A percentile compares a stretch with the other conserved stretches of the same genome.
phyloP scores from a whole-genome alignment of 2,888 invertebrate genomes.

The Holacanthella duospinosa region DNA sequence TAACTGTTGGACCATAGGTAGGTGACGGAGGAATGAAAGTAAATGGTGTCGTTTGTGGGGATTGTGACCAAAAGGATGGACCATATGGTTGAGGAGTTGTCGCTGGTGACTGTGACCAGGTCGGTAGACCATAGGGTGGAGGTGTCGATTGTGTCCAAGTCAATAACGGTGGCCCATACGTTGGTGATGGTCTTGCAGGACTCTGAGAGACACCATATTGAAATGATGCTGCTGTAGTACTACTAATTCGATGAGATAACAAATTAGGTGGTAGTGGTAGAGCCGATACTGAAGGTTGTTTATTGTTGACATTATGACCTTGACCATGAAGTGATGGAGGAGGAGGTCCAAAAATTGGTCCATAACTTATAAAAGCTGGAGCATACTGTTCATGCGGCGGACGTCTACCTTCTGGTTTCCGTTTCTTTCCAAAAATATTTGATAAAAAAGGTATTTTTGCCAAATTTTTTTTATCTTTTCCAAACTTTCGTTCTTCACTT shows the following conservation, averaged over 20 bases:
- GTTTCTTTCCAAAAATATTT: neutral
- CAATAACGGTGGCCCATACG: too few species aligned
- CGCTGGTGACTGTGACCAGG: neutral
- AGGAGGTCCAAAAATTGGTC: conserved; percentile 15
- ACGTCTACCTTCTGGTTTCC: neutral
- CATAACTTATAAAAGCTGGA: conserved; percentile 17
- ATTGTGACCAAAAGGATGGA: neutral
- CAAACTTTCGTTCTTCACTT: neutral
- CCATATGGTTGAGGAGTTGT: neutral
- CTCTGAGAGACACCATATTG: neutral
- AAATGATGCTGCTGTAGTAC: neutral
- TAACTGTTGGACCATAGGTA: neutral
- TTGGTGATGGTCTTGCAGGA: neutral
- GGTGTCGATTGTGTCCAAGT: too few species aligned
- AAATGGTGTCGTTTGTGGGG: neutral
- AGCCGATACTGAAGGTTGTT: neutral
- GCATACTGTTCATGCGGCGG: conserved; percentile 6
- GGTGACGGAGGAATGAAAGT: neutral
- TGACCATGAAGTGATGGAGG: conserved; percentile 11
- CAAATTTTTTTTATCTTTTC: neutral
- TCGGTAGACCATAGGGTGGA: neutral
- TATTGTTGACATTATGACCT: neutral
- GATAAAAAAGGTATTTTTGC: too few species aligned
- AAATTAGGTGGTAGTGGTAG: neutral
- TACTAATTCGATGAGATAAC: neutral